phyloP scores from a whole-genome alignment of 2,113 vertebrate genomes.

The Oncorhynchus mykiss region DNA sequence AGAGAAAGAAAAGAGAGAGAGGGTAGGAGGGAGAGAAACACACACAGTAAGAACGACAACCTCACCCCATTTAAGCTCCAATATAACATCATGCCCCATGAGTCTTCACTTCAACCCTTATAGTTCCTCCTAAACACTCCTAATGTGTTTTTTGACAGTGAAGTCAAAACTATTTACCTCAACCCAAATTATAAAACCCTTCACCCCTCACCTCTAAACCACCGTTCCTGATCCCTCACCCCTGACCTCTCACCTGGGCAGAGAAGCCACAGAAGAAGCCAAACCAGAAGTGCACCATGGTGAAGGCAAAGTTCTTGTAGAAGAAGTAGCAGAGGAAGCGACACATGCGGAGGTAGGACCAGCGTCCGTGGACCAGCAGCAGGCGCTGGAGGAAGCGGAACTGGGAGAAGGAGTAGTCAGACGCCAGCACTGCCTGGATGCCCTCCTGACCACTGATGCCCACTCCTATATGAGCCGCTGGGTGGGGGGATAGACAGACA shows the following conservation, averaged over 20 bases:
- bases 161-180: not conserved
- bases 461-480: constrained; percentile 91
- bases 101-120: too few relatives aligned
- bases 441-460: constrained; percentile 97
- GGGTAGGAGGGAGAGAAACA: too few relatives aligned
- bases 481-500: not conserved
- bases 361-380: constrained; percentile 92
- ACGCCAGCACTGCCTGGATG: constrained; percentile 91
- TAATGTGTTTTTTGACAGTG: too few relatives aligned
- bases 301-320: constrained; percentile 98
- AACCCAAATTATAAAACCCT: not conserved
- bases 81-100: too few relatives aligned
- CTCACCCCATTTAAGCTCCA: too few relatives aligned
- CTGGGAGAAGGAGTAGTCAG: constrained; percentile 94
- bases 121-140: too few relatives aligned
- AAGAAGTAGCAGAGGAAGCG: constrained; percentile 98
- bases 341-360: constrained; percentile 97
- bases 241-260: constrained; percentile 79
- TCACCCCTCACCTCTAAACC: not conserved
- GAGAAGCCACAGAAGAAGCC: constrained; percentile 97
- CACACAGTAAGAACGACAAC: too few relatives aligned
- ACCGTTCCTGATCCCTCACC: not conserved
- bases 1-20: too few relatives aligned
- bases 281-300: constrained; percentile 99
- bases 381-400: constrained; percentile 95